Evolutionary conservation across 1,140 invertebrate genomes (phyloP), one percentile per base, ranked within the genome.

Genomic region (Eumeta japonica): DNA sequence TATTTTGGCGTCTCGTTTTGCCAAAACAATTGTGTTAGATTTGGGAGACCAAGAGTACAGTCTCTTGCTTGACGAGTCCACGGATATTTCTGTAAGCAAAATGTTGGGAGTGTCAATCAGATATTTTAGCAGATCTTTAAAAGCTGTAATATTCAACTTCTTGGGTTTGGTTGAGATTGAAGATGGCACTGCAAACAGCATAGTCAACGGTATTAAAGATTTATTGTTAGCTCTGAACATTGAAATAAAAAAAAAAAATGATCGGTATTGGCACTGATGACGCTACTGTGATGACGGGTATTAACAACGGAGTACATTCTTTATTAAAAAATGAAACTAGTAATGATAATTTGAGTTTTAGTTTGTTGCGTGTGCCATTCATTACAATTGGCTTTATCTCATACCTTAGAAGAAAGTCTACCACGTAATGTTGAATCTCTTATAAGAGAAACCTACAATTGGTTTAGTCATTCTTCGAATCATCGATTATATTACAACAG

Each of bases 31-130:
- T 13, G 13, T 48, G 14, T 19, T 35, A 28, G 64, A 70, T 46
- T 44, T 73, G 19, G 55, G n/a, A n/a, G n/a, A n/a, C n/a, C n/a
- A n/a, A n/a, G n/a, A n/a, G n/a, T n/a, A n/a, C n/a, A n/a, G n/a
- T 20, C 37, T 67, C 3, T 46, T 73, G 11, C 32, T 70, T 10
- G 64, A 70, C 47, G 66, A 76, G 41, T 73, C 62, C 3, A 76
- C 62, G 2, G 64, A 73, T 41, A 46, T 72, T 2, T 47, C 46
- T 14, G 42, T n/a, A n/a, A n/a, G n/a, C n/a, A n/a, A n/a, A n/a
- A n/a, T n/a, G n/a, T n/a, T n/a, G n/a, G n/a, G n/a, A 17, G 38
- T 64, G 28, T 48, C 48, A 14, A 52, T 73, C 10, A 63, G 53
- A 46, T 72, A 66, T 52, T 68, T 55, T 27, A 64, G 58, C 27